Evolutionary conservation across 2,113 vertebrate genomes (phyloP).

Genomic region (Scolopax mira): DNA sequence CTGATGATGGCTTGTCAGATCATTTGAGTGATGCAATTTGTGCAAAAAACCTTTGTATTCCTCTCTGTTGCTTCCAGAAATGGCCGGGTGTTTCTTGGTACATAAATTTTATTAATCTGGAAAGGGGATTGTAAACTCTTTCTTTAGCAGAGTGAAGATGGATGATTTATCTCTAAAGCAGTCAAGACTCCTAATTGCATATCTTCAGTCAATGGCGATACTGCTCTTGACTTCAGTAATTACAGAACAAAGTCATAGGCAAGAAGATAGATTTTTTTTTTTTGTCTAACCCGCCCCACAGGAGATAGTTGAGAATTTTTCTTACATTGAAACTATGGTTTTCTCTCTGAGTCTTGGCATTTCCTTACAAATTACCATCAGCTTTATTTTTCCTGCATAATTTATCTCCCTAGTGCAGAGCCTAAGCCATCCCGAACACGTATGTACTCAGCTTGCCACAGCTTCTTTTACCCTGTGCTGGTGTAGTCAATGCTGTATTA

Average conservation of each 20-base stretch:
- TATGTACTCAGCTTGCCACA: not conserved
- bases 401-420: not conserved
- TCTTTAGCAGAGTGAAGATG: slow-evolving; percentile 13
- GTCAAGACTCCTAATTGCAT: not conserved
- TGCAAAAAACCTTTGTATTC: not conserved
- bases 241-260: not conserved
- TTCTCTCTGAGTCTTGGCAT: not conserved
- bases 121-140: not conserved
- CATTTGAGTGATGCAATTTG: not conserved
- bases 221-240: slow-evolving; percentile 6
- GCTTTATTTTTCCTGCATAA: not conserved
- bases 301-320: not conserved
- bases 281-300: not conserved
- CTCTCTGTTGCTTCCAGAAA: not conserved
- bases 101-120: not conserved
- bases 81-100: not conserved
- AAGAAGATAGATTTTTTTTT: not conserved
- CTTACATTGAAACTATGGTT: not conserved
- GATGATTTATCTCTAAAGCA: slow-evolving; percentile 2
- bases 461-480: not conserved
- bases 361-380: not conserved
- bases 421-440: not conserved
- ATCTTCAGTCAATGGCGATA: slow-evolving; percentile 1
- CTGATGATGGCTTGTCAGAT: not conserved
- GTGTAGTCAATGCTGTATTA: not conserved